These are phyloP conservation scores for Scomber scombrus DNA, from an alignment of 2,113 vertebrate genomes.

Conservation along the genomic window DNA sequence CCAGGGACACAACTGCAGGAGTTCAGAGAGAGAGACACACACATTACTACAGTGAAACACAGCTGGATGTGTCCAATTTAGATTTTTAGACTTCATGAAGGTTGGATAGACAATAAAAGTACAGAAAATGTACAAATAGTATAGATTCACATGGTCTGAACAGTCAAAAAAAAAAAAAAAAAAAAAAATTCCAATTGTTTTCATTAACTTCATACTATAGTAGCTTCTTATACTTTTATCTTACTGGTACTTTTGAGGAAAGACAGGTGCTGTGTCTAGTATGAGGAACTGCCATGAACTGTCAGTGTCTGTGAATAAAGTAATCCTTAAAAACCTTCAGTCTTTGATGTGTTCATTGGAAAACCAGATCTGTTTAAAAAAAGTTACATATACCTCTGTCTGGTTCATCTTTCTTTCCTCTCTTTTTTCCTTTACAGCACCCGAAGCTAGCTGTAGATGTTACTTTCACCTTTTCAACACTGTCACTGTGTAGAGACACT, in stretches of 20 bases:
- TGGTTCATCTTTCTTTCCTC: constrained; percentile 2
- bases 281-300: not conserved
- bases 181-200: no score
- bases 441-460: not conserved
- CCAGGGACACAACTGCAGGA: constrained; percentile 81
- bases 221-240: not conserved
- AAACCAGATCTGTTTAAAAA: constrained; percentile 25
- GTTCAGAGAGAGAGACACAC: constrained; percentile 19
- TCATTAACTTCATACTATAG: not conserved
- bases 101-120: not conserved
- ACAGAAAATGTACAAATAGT: no score
- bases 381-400: not conserved
- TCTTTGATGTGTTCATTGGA: not conserved
- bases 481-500: not conserved
- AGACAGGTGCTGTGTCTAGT: not conserved
- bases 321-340: not conserved
- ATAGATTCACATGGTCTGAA: no score
- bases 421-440: not conserved
- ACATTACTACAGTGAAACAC: not conserved
- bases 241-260: not conserved
- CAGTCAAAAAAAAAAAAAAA: no score
- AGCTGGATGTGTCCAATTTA: not conserved
- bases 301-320: not conserved
- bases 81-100: not conserved
- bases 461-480: not conserved